Base-by-base conservation (phyloP, 2,113 vertebrate genomes). In the Romanogobio albipinnatus region DNA sequence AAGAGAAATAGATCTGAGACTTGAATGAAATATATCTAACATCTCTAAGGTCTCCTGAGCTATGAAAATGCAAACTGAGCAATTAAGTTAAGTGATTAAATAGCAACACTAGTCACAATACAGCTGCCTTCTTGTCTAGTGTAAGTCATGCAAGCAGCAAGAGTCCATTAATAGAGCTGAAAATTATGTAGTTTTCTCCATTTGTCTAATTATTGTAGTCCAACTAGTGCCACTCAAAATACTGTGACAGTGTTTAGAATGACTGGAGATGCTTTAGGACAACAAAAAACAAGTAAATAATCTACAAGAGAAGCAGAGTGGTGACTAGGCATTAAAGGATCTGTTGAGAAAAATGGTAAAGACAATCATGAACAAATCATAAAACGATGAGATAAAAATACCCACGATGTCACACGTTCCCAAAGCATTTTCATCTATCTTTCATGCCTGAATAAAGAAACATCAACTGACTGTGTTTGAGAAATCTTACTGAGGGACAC, bases 171-270 rank as follows among this genome's bases (percentile, higher is more conserved):
- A 24, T 47, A 73, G 39, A 73, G 70, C 43, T 73, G 19, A 45
- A 24, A 39, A 45, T 45, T 10, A 39, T 58, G 29, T 77, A 7
- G 5, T 58, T 58, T 77, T 77, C 17, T 59, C 19, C 51, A 39
- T 36, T 17, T 77, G 19, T 77, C 75, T 73, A 73, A 73, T 73
- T 77, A 77, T n/a, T 56, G 24, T 56, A 76, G 74, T 56, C 70
- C 22, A 47, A 24, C 22, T 9, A 70, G 66, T 70, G 17, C 33
- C 70, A 47, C 70, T 74, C 70, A 74, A 74, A 77, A 77, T 56
- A 36, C 36, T 78, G 22, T 78, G 53, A 78, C 76, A 61, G 56
- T 19, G 29, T 78, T 78, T 14, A 61, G 36, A 61, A 61, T 24
- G 13, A 43, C 56, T 43, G 56, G 19, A 59, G 17, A 76, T 11